These are phyloP conservation scores for Glossophaga mutica DNA, from an alignment of 2,797 vertebrate genomes.

Conservation along the genomic window DNA sequence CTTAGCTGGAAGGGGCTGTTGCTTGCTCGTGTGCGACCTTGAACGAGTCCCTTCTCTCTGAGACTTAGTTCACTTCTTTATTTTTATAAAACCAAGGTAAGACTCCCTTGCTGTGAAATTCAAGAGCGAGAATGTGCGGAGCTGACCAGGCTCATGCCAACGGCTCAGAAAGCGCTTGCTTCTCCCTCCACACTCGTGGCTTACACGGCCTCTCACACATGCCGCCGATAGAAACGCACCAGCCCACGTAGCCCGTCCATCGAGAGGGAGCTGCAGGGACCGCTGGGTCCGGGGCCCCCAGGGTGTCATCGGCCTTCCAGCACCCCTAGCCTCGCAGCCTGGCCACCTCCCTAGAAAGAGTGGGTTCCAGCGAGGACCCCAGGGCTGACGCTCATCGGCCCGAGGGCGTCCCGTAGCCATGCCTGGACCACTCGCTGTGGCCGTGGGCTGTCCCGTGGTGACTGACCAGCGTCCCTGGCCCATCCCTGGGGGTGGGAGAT, in stretches of 20 bases:
- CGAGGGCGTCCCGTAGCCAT: background rate
- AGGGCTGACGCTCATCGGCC: background rate
- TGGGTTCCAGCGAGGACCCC: background rate
- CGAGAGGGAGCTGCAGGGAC: background rate
- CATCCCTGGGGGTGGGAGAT: background rate
- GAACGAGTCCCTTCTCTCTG: background rate
- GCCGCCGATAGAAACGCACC: background rate
- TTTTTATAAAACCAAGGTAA: background rate
- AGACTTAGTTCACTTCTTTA: background rate
- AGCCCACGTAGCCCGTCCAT: too few species aligned
- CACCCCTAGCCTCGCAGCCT: background rate
- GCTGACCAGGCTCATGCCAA: background rate
- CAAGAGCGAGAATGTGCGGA: background rate
- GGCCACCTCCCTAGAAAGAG: background rate
- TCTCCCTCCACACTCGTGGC: background rate
- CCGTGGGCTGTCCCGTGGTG: background rate
- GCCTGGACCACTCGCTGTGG: background rate
- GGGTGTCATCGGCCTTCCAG: background rate
- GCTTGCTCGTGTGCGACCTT: background rate
- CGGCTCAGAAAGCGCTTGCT: too few species aligned
- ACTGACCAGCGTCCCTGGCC: background rate
- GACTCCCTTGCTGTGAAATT: background rate
- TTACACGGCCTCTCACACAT: background rate
- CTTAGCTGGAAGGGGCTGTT: background rate
- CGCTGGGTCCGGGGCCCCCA: background rate